Percentiles rank a stretch among this genome's conserved stretches.
Conservation (phyloP, 2,888 invertebrate genomes). For the Drosophila gaucha region DNA sequence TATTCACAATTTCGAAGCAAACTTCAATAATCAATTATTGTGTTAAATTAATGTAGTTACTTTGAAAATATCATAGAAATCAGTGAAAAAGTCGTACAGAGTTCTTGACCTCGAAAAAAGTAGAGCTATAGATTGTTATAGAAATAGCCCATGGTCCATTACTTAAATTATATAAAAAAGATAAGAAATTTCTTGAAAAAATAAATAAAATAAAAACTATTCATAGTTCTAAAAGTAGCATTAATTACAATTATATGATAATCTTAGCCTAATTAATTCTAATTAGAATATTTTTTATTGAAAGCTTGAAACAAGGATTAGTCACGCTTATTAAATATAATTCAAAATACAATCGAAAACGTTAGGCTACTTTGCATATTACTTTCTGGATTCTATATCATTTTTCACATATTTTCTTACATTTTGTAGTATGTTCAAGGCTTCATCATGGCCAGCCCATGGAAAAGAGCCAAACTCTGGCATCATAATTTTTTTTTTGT, state of each 20-base stretch:
- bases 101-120: not conserved
- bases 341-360: not conserved
- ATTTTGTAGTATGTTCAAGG: slow-evolving; percentile 38
- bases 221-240: not conserved
- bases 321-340: no score
- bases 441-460: slow-evolving; percentile 25
- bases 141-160: no score
- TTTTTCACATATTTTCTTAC: not conserved
- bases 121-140: no score
- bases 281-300: no score
- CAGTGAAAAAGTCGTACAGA: not conserved
- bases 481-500: slow-evolving; percentile 33
- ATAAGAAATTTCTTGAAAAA: not conserved
- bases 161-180: no score
- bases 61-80: not conserved
- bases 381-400: not conserved
- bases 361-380: not conserved
- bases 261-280: no score
- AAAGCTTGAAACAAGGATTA: slow-evolving; percentile 1
- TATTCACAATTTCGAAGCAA: no score
- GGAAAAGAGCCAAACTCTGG: slow-evolving; percentile 34
- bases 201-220: not conserved
- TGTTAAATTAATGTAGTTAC: not conserved
- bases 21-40: no score
- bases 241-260: not conserved